phyloP scores from a whole-genome alignment of 2,113 vertebrate species.

The Vicugna pacos region DNA sequence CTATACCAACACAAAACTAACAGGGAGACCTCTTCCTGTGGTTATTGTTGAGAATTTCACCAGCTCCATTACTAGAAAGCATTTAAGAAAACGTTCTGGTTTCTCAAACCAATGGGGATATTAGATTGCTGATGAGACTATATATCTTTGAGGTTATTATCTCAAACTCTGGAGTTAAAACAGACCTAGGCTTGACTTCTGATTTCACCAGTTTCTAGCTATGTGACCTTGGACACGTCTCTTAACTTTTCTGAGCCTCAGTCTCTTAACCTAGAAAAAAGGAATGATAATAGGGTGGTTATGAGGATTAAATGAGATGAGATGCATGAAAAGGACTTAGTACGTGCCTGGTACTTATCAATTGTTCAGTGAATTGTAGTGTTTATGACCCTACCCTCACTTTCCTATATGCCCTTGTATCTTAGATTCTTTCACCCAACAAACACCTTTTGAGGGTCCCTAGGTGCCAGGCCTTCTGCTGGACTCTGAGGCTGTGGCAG shows the following conservation, averaged over 20 bases:
- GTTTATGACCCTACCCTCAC: constrained; percentile 48
- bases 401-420: constrained; percentile 11
- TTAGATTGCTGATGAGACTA: background rate
- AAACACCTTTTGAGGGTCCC: background rate
- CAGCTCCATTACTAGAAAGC: background rate
- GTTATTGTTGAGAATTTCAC: background rate
- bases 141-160: background rate
- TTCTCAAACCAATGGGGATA: background rate
- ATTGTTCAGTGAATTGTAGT: constrained; percentile 36
- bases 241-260: background rate
- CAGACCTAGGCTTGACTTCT: constrained; percentile 30
- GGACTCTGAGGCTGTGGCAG: background rate
- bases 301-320: background rate
- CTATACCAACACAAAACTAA: background rate
- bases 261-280: constrained; percentile 13
- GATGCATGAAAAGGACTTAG: background rate
- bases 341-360: background rate
- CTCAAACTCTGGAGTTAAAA: constrained; percentile 44
- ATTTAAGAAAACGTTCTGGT: constrained; percentile 47
- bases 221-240: background rate
- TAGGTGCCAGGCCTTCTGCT: constrained; percentile 21
- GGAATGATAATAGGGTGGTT: background rate
- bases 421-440: constrained; percentile 20
- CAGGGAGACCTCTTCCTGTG: background rate
- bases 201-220: constrained; percentile 4